Base-by-base conservation (phyloP, 1,140 invertebrate species). In the Hesperophylax magnus region DNA sequence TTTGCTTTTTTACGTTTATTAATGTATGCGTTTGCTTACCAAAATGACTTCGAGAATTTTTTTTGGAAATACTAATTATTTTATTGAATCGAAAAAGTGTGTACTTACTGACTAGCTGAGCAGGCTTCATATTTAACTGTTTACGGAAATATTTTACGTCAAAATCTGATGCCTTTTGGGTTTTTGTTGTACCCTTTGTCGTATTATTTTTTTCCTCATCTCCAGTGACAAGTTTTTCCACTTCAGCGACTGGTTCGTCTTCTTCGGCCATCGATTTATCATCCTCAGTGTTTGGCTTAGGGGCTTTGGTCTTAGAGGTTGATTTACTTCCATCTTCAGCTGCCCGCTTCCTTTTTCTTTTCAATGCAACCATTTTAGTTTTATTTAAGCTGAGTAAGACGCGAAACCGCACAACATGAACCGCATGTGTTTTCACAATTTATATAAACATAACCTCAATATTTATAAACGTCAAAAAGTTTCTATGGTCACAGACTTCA, bases 61-160 rank as follows among this genome's bases (percentile, higher is more conserved):
- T n/a, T n/a, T n/a, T n/a, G n/a, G n/a, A n/a, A n/a, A n/a, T n/a
- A n/a, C n/a, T n/a, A 24, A 27, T 27, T 27, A 67, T 15, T 27
- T 52, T 22, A 79, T 5, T 18, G 31, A 61, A 80, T 0, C 53
- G 69, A 69, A 79, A 77, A 78, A 27, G 7, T 58, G 52, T 79
- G n/a, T 72, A 84, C 87, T 87, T 84, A 90, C 89, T 87, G 85
- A 88, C 88, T 27, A 87, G 86, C 77, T 89, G 88, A 6, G 87
- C 88, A 17, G 86, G 86, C 24, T 87, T 88, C 31, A 80, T 80
- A 14, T 85, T 77, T 76, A 90, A 79, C 71, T 90, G 88, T 85
- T 89, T 90, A 6, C 89, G 84, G 78, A 90, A 90, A 82, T 89
- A 87, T 87, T 90, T 90, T n/a, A 90, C 83, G 83, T 90, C 88